phyloP scores from a whole-genome alignment of 2,113 vertebrate species.

The Grallaria varia region DNA sequence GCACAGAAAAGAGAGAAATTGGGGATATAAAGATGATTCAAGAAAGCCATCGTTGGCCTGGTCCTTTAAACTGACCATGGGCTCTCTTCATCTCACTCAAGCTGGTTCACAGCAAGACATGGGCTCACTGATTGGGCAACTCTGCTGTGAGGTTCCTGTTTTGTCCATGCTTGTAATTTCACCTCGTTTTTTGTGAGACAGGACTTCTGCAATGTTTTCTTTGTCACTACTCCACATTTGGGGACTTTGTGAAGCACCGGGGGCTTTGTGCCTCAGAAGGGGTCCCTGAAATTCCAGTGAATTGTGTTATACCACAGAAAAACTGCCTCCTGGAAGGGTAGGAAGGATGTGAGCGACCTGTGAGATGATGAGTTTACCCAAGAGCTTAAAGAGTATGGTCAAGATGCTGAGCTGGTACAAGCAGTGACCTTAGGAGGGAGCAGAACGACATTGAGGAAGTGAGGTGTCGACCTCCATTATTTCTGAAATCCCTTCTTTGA shows the following conservation, averaged over 20 bases:
- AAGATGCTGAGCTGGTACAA: background rate
- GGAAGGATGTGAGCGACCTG: background rate
- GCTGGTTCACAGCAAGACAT: background rate
- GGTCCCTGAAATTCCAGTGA: background rate
- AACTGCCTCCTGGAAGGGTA: background rate
- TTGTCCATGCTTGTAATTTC: background rate
- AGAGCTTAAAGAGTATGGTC: background rate
- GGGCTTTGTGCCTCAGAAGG: background rate
- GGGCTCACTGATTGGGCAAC: accelerated
- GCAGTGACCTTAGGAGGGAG: background rate
- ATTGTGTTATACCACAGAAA: background rate
- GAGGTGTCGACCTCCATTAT: background rate
- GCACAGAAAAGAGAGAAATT: background rate
- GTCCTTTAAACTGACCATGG: background rate
- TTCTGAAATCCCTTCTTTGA: background rate
- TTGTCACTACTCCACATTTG: background rate
- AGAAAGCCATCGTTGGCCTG: background rate
- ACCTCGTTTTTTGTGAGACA: background rate
- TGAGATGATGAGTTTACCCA: background rate
- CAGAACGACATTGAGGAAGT: background rate
- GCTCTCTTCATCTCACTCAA: background rate
- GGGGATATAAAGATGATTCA: background rate
- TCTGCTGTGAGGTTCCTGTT: background rate
- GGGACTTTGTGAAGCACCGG: background rate
- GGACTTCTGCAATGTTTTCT: background rate